Percentiles rank a stretch among this genome's conserved stretches.
These are phyloP conservation scores for Drosophila rhopaloa DNA, from an alignment of 1,140 invertebrate species.

Conservation along the genomic window DNA sequence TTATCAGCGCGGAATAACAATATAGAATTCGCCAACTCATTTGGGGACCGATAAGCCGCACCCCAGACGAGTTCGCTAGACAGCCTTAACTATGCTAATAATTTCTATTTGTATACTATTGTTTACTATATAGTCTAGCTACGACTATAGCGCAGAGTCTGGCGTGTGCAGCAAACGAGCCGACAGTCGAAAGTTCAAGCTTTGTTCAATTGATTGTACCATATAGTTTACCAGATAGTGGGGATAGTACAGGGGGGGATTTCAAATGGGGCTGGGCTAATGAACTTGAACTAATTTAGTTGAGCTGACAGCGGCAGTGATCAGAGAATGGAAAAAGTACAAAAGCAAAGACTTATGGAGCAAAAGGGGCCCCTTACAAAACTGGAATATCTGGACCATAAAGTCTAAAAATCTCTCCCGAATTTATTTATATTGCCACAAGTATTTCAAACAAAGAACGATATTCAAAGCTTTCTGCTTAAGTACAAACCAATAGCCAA, in stretches of 20 bases:
- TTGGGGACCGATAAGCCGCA: conserved; percentile 49
- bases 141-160: conserved; percentile 30
- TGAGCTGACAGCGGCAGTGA: conserved; percentile 30
- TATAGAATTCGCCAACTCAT: conserved; percentile 44
- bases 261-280: conserved; percentile 37
- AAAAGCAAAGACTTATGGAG: conserved; percentile 10
- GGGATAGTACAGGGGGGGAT: not conserved
- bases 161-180: conserved; percentile 45
- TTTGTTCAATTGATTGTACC: conserved; percentile 50
- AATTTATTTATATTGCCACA: conserved; percentile 8
- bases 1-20: conserved; percentile 16
- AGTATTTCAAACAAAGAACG: conserved; percentile 39
- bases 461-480: conserved; percentile 36
- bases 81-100: conserved; percentile 42
- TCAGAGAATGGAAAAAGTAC: conserved; percentile 5
- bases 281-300: conserved; percentile 69
- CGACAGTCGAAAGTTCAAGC: conserved; percentile 62
- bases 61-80: conserved; percentile 61
- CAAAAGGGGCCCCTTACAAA: not conserved
- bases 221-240: conserved; percentile 8
- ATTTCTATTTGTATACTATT: conserved; percentile 37
- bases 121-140: conserved; percentile 36
- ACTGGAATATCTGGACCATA: not conserved
- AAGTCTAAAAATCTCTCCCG: not conserved
- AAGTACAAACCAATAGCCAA: conserved; percentile 45